Conservation (phyloP, 2,797 vertebrate species). For the Glyptemys insculpta region DNA sequence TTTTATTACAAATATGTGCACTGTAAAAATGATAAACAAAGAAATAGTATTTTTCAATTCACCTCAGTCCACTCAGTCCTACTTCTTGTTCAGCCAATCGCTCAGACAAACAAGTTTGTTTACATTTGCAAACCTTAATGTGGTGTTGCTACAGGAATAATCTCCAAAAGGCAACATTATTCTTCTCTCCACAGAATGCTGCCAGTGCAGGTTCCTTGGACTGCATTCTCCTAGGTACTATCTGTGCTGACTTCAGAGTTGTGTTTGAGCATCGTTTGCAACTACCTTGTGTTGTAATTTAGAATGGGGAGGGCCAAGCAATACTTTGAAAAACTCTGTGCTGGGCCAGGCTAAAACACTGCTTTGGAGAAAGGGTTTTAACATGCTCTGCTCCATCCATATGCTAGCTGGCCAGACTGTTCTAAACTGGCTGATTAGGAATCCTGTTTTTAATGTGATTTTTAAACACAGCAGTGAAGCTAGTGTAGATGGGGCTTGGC, state of each 20-base stretch:
- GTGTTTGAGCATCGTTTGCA: not conserved
- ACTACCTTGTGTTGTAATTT: not conserved
- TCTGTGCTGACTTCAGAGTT: not conserved
- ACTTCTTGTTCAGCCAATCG: no score
- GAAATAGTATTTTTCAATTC: no score
- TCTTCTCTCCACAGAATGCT: not conserved
- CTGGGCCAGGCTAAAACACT: not conserved
- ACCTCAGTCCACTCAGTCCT: no score
- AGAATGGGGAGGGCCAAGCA: conserved; percentile 19
- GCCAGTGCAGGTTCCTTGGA: not conserved
- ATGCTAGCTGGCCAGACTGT: not conserved
- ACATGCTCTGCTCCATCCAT: not conserved
- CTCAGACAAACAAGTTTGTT: no score
- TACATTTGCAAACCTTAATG: not conserved
- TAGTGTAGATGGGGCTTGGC: conserved; percentile 16
- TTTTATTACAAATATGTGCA: no score
- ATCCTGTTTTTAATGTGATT: conserved; percentile 44
- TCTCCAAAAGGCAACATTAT: not conserved
- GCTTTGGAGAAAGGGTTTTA: conserved; percentile 9
- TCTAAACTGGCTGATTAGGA: conserved; percentile 5
- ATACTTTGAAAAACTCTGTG: not conserved
- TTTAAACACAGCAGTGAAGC: conserved; percentile 53
- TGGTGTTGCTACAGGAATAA: not conserved
- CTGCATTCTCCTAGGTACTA: not conserved
- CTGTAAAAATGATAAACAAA: no score